Evolutionary conservation across 2,113 vertebrate species (phyloP).

Genomic region (Choloepus hoffmanni): DNA sequence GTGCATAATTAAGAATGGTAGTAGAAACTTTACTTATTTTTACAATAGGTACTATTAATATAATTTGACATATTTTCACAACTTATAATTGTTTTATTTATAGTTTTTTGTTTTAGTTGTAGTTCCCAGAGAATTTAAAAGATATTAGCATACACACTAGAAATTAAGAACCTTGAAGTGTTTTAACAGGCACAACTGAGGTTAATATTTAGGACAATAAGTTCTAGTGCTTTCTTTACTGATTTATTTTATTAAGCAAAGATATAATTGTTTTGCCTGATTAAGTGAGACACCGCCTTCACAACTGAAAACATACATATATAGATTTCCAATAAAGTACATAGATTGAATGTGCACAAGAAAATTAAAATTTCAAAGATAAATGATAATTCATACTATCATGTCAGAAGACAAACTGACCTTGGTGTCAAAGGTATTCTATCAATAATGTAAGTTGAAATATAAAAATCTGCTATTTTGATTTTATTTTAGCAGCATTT

Average conservation of each 20-base stretch:
- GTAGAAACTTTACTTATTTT: conserved; percentile 39
- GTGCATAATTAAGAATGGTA: neutral
- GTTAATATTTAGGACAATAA: conserved; percentile 1
- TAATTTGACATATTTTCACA: neutral
- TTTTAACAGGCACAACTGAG: conserved; percentile 21
- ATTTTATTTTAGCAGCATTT: conserved; percentile 58
- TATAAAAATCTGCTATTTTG: neutral
- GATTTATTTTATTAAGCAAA: conserved; percentile 53
- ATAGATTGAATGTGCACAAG: conserved; percentile 18
- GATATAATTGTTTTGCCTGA: neutral
- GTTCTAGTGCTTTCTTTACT: conserved; percentile 3
- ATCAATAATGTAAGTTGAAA: neutral
- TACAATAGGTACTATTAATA: neutral
- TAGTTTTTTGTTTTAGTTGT: neutral
- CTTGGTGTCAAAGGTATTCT: neutral
- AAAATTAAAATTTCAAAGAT: conserved; percentile 47
- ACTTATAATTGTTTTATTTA: neutral
- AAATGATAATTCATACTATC: conserved; percentile 11
- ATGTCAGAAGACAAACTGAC: neutral
- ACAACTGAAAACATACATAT: neutral
- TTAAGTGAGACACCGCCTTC: neutral
- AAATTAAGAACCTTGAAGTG: conserved; percentile 18
- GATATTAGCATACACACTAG: neutral
- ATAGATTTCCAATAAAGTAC: neutral
- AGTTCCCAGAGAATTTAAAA: conserved; percentile 42